Percentiles rank a stretch among this genome's conserved stretches.
phyloP scores from a whole-genome alignment of 2,797 vertebrate species.

The Lycodopsis pacificus region DNA sequence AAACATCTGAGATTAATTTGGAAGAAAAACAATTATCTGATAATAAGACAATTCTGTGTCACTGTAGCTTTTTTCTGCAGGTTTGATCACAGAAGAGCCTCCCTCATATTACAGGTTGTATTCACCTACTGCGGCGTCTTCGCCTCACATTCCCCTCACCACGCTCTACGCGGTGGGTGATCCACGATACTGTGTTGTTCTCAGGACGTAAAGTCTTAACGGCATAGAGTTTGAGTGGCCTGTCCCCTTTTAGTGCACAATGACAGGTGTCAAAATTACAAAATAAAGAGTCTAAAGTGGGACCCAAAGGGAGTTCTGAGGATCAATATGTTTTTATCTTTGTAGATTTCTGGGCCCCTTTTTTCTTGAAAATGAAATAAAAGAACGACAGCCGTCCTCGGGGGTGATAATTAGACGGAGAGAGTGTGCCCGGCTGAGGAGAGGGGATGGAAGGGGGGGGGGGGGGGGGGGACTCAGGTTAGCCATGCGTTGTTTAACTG shows the following conservation, averaged over 20 bases:
- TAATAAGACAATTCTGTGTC: not conserved
- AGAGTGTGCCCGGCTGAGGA: constrained; percentile 23
- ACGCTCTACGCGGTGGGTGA: not conserved
- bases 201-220: no score
- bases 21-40: no score
- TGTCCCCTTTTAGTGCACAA: constrained; percentile 3
- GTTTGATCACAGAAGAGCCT: not conserved
- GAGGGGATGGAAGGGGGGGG: constrained; percentile 38
- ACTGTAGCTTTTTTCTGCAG: not conserved
- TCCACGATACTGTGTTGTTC: not conserved
- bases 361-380: not conserved
- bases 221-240: not conserved
- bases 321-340: not conserved
- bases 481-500: constrained; percentile 59
- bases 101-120: not conserved
- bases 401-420: constrained; percentile 26
- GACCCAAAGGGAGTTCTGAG: not conserved
- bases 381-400: constrained; percentile 16
- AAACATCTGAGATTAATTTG: not conserved
- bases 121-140: not conserved
- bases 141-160: not conserved
- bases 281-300: not conserved
- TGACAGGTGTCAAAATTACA: constrained; percentile 3
- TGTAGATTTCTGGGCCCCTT: not conserved
- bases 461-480: constrained; percentile 37